Conservation (phyloP, 2,888 invertebrate genomes). For the Metallyticus violacea region DNA sequence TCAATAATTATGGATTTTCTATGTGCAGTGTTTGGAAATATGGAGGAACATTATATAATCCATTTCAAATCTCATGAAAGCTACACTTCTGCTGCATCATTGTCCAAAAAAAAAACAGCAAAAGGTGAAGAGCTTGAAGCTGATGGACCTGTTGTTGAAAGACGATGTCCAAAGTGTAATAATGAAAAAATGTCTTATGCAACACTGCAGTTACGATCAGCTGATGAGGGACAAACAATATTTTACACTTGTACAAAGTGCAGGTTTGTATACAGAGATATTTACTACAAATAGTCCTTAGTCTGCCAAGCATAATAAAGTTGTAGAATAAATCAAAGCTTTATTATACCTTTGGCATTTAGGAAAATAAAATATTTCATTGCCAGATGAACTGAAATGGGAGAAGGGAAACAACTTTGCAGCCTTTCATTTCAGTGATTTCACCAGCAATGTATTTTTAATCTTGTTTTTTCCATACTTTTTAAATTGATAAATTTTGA, state of each 20-base stretch:
- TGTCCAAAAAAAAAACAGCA: slow-evolving; percentile 40
- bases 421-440: too few relatives aligned
- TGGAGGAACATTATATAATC: slow-evolving; percentile 66
- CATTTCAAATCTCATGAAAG: slow-evolving; percentile 63
- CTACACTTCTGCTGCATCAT: slow-evolving; percentile 33
- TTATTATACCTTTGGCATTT: too few relatives aligned
- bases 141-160: slow-evolving; percentile 78
- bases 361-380: too few relatives aligned
- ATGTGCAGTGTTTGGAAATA: slow-evolving; percentile 34
- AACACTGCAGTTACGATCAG: slow-evolving; percentile 90
- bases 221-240: slow-evolving; percentile 99
- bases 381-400: too few relatives aligned
- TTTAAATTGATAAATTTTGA: too few relatives aligned
- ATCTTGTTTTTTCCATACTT: too few relatives aligned
- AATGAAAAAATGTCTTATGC: slow-evolving; percentile 93
- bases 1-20: slow-evolving; percentile 37
- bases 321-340: too few relatives aligned
- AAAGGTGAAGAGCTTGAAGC: slow-evolving; percentile 48
- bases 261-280: slow-evolving; percentile 58
- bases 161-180: slow-evolving; percentile 82
- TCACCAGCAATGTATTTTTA: too few relatives aligned
- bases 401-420: too few relatives aligned
- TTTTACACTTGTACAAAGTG: slow-evolving; percentile 96
- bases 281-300: too few relatives aligned
- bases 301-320: too few relatives aligned